Evolutionary conservation across 2,888 invertebrate genomes (phyloP), one percentile per base, ranked within the genome.

Genomic region (Caenorhabditis imperialis): DNA sequence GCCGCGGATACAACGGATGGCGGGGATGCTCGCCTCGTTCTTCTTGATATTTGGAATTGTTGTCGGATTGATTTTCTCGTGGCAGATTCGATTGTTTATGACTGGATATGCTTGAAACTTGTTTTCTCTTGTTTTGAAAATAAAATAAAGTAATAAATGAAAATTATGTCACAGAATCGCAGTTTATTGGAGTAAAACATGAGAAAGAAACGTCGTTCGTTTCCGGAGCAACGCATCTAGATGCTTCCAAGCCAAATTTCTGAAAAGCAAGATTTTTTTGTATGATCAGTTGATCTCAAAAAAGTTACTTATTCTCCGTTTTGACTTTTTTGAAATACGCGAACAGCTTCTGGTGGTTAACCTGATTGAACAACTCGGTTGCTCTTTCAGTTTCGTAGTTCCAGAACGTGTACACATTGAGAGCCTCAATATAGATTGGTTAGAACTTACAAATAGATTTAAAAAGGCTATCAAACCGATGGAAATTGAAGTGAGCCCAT

Each of bases 21-120:
- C 74, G 6, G 74, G 67, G 14, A 74, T 74, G 74, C 50, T 74
- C n/a, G 67, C 74, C 6, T 61, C 50, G 40, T 67, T 74, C 30
- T 67, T 55, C 27, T 40, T 74, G 25, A 45, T 74, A 10, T 53
- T 74, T 23, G 74, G 74, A 35, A 67, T 74, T 33, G 48, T 74
- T 10, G 38, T 12, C 27, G 74, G 74, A 57, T 35, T 74, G 2
- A n/a, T 44, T 12, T 61, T 62, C 47, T 74, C 74, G 35, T 61
- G 61, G 61, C 51, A 51, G n/a, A 65, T 73, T 38, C 42, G 60
- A 23, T 22, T 72, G 3, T 51, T 67, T 16, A 37, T 67, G 3
- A 65, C 65, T 30, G 65, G 65, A 16, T 65, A 22, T 18, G 44
- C 22, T 3, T 8, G 8, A 40, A 20, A 40, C 16, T 3, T 18